Conservation (phyloP, 2,797 vertebrate species). For the Phrynocephalus vlangalii region DNA sequence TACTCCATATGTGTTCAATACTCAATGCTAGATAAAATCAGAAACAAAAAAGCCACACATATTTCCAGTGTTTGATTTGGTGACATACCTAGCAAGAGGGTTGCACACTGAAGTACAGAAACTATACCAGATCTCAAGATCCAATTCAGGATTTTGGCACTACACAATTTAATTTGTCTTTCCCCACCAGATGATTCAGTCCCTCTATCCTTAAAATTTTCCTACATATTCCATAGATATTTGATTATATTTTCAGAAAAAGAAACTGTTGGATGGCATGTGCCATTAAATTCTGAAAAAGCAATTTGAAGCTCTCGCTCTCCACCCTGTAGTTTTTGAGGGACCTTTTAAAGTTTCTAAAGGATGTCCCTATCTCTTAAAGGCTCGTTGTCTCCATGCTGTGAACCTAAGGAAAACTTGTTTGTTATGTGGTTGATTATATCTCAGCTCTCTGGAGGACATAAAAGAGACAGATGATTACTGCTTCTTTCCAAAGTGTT, state of each 20-base stretch:
- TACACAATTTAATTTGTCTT: not conserved
- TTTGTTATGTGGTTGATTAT: slow-evolving; percentile 41
- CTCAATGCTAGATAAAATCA: not conserved
- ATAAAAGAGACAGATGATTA: slow-evolving; percentile 45
- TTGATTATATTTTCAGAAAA: not conserved
- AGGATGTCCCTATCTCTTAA: slow-evolving; percentile 18
- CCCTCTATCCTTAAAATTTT: not conserved
- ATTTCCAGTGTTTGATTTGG: not conserved
- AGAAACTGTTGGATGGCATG: not conserved
- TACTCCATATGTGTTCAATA: not conserved
- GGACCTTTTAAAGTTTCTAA: not conserved
- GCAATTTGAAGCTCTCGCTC: not conserved
- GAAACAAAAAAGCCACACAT: not conserved
- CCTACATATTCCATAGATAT: not conserved
- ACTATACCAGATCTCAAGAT: not conserved
- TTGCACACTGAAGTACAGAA: not conserved
- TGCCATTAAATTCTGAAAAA: slow-evolving; percentile 3
- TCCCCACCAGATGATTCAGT: not conserved
- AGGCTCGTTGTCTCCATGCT: slow-evolving; percentile 24
- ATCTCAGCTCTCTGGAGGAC: slow-evolving; percentile 25
- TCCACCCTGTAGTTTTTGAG: not conserved
- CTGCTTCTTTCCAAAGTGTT: slow-evolving; percentile 37
- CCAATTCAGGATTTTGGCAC: not conserved
- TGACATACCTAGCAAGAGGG: no score
- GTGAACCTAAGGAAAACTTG: slow-evolving; percentile 2